phyloP scores from a whole-genome alignment of 2,888 invertebrate genomes.

The Chamaedrilus cognettii region DNA sequence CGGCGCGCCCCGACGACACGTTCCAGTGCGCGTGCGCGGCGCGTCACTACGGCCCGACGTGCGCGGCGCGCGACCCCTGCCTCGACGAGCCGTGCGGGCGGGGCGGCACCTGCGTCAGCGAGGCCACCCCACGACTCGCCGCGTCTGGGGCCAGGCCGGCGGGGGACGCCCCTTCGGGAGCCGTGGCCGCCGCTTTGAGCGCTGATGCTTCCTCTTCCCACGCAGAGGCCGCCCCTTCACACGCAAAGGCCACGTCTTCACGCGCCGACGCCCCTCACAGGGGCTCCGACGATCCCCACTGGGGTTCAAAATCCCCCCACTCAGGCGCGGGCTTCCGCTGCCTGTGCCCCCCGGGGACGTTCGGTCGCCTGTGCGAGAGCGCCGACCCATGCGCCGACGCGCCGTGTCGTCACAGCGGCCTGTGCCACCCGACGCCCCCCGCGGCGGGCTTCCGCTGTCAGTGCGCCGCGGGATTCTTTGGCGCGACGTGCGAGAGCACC shows the following conservation, averaged over 20 bases:
- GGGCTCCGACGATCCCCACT: too few relatives aligned
- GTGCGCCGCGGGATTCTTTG: constrained; percentile 45
- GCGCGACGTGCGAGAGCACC: constrained; percentile 43
- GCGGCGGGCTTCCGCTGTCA: constrained; percentile 36
- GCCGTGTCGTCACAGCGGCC: neutral
- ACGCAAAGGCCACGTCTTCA: constrained; percentile 29
- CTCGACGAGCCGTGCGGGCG: constrained; percentile 27
- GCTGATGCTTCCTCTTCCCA: too few relatives aligned
- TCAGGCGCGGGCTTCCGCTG: neutral
- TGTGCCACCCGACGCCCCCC: neutral
- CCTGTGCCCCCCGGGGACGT: neutral
- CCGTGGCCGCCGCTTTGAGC: too few relatives aligned
- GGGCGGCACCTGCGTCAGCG: constrained; percentile 21
- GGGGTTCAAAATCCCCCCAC: too few relatives aligned
- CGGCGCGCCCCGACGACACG: constrained; percentile 7
- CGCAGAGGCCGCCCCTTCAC: constrained; percentile 28
- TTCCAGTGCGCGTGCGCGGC: constrained; percentile 30
- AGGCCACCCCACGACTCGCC: constrained; percentile 14
- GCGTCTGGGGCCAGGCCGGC: too few relatives aligned
- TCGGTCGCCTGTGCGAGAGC: neutral
- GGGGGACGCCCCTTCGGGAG: neutral
- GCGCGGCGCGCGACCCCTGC: constrained; percentile 28
- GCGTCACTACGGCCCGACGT: constrained; percentile 27
- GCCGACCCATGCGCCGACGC: neutral
- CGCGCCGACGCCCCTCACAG: too few relatives aligned